phyloP scores from a whole-genome alignment of 92 coral and sea anemone genomes.

The Umimayanthus kanabou region DNA sequence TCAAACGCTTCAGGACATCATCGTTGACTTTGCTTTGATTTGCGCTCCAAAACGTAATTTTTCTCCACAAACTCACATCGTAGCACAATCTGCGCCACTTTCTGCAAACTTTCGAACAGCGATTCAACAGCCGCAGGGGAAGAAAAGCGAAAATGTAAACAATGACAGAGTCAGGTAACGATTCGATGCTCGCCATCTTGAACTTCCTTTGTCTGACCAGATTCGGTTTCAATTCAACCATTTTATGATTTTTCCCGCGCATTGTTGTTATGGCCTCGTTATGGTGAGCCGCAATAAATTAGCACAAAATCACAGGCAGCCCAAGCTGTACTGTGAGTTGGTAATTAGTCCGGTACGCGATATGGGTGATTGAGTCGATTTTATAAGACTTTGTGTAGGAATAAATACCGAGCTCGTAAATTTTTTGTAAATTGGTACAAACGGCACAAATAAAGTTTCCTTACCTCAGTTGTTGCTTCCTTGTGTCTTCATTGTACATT shows the following conservation, averaged over 20 bases:
- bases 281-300: background rate
- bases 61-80: constrained; percentile 92
- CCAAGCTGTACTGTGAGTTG: too few species aligned
- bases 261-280: constrained; percentile 74
- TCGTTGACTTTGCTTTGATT: constrained; percentile 73
- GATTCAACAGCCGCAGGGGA: constrained; percentile 70
- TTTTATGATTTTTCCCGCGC: constrained; percentile 96
- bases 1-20: constrained; percentile 66
- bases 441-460: too few species aligned
- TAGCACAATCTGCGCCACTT: constrained; percentile 89
- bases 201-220: constrained; percentile 47
- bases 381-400: too few species aligned
- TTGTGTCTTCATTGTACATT: too few species aligned
- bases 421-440: too few species aligned
- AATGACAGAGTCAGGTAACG: constrained; percentile 86
- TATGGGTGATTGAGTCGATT: too few species aligned
- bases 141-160: constrained; percentile 83
- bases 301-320: too few species aligned
- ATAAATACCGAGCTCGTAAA: too few species aligned
- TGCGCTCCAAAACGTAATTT: constrained; percentile 60
- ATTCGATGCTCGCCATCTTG: constrained; percentile 73
- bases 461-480: too few species aligned
- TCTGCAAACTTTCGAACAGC: constrained; percentile 72
- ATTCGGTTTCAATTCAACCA: constrained; percentile 48
- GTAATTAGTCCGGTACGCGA: too few species aligned